Conservation (phyloP, 2,113 vertebrate genomes). For the Lanius ludovicianus region DNA sequence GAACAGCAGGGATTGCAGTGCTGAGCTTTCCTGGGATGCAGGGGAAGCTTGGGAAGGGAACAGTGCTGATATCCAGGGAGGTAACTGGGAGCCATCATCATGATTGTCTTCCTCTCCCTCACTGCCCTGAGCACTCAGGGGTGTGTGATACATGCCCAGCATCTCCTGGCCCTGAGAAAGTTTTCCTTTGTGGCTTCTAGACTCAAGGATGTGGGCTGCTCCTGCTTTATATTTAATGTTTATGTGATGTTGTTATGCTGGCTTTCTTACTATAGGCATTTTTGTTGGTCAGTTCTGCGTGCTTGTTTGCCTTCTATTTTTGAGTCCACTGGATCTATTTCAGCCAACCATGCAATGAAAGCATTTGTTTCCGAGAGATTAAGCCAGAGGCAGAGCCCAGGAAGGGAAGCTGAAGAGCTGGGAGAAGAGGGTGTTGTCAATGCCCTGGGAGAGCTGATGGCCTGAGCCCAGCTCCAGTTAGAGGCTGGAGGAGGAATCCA, state of each 20-base stretch:
- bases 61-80: not conserved
- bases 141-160: not conserved
- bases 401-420: not conserved
- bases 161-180: not conserved
- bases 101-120: not conserved
- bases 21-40: not conserved
- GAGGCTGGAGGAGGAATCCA: not conserved
- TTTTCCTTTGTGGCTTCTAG: not conserved
- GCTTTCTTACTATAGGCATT: not conserved
- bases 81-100: not conserved
- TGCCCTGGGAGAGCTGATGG: not conserved
- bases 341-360: not conserved
- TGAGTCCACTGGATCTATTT: not conserved
- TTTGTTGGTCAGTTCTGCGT: not conserved
- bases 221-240: not conserved
- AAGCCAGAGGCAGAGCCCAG: not conserved
- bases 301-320: not conserved
- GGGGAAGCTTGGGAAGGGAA: not conserved
- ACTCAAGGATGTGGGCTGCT: not conserved
- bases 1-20: not conserved
- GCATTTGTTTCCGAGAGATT: not conserved
- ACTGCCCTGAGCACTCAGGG: rapidly evolving
- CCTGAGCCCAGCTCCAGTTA: not conserved
- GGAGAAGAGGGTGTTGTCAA: not conserved
- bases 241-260: not conserved